Percentiles rank a stretch among this genome's conserved stretches.
Evolutionary conservation across 2,888 invertebrate genomes (phyloP).

Genomic region (Tuta absoluta): DNA sequence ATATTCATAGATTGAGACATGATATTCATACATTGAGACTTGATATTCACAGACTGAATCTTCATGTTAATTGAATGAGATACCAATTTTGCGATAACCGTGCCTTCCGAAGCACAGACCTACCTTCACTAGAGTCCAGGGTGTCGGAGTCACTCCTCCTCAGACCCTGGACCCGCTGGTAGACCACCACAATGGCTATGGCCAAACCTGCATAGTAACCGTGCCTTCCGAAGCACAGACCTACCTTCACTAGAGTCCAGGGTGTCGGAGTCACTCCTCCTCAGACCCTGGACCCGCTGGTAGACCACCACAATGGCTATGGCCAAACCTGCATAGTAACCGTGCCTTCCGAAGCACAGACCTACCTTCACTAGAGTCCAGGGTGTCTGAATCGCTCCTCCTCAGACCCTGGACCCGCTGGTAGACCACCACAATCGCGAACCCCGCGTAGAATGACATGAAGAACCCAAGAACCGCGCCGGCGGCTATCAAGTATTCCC

Average conservation of each 20-base stretch:
- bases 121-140: background rate
- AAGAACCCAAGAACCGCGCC: constrained; percentile 62
- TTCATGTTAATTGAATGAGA: no score
- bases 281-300: no score
- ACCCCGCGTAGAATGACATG: constrained; percentile 65
- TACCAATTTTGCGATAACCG: no score
- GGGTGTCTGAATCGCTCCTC: constrained; percentile 9
- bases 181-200: no score
- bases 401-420: constrained; percentile 43
- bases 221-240: background rate
- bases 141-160: constrained; percentile 24
- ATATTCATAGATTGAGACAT: no score
- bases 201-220: no score
- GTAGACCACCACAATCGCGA: constrained; percentile 42
- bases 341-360: background rate
- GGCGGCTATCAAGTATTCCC: constrained; percentile 68
- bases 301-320: no score
- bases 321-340: no score
- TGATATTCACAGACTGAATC: no score
- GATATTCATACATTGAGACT: no score
- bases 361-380: constrained; percentile 46
- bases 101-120: background rate
- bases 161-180: no score
- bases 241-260: constrained; percentile 3
- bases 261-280: constrained; percentile 18